These are phyloP conservation scores for Pammene fasciana DNA, from an alignment of 2,888 invertebrate species.

Conservation along the genomic window DNA sequence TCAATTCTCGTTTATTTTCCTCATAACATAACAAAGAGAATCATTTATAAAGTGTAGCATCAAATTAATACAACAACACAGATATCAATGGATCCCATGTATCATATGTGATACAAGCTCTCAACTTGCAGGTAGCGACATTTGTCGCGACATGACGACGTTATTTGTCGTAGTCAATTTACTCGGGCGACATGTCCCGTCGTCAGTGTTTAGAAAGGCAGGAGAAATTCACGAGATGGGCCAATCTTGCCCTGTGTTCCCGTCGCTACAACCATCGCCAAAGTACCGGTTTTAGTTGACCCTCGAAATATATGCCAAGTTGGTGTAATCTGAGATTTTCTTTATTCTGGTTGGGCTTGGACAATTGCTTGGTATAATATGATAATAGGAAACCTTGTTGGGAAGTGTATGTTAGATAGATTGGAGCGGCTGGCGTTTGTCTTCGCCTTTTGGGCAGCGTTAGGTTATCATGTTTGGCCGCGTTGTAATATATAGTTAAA, in stretches of 20 bases:
- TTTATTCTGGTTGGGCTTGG: background rate
- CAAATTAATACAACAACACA: conserved; percentile 4
- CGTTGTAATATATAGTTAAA: conserved; percentile 15
- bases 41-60: conserved; percentile 1
- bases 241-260: conserved; percentile 50
- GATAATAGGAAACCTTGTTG: conserved; percentile 45
- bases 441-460: conserved; percentile 32
- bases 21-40: background rate
- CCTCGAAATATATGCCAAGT: background rate
- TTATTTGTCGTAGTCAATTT: conserved; percentile 67
- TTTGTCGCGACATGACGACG: conserved; percentile 34
- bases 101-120: conserved; percentile 14
- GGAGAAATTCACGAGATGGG: conserved; percentile 71
- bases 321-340: background rate
- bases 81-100: conserved; percentile 17
- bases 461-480: conserved; percentile 25
- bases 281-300: background rate
- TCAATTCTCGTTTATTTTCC: too few relatives aligned
- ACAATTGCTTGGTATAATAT: background rate
- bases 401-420: conserved; percentile 75
- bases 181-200: conserved; percentile 64
- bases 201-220: conserved; percentile 61
- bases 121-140: conserved; percentile 34
- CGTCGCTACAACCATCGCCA: too few relatives aligned
- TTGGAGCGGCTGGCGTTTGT: conserved; percentile 61